Conservation (phyloP, 2,888 invertebrate genomes). For the Aquatica leii region DNA sequence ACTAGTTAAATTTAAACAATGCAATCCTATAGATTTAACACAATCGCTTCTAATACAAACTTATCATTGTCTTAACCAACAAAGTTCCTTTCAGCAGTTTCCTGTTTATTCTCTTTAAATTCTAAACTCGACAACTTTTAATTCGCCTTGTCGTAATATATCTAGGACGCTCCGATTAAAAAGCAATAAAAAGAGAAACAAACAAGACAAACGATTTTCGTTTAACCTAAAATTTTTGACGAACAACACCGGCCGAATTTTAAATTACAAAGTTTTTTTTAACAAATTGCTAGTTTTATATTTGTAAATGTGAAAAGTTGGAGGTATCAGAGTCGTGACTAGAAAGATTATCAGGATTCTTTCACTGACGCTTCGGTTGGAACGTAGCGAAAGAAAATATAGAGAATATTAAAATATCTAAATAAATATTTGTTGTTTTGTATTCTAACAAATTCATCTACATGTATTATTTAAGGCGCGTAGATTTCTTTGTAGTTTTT, state of each 20-base stretch:
- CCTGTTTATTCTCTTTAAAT: constrained; percentile 23
- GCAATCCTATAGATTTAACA: constrained; percentile 24
- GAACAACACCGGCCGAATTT: constrained; percentile 27
- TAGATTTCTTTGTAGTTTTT: too few species aligned
- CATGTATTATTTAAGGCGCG: too few species aligned
- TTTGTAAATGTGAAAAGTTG: constrained; percentile 50
- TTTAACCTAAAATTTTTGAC: constrained; percentile 23
- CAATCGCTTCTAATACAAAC: constrained; percentile 31
- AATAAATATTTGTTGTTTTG: constrained; percentile 20
- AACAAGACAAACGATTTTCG: not conserved
- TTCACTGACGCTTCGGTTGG: constrained; percentile 19
- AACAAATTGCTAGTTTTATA: constrained; percentile 47
- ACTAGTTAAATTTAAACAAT: constrained; percentile 33
- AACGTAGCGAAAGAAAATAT: constrained; percentile 11
- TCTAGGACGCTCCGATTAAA: too few species aligned
- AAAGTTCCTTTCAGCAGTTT: constrained; percentile 22
- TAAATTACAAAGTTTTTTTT: constrained; percentile 44
- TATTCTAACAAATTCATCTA: constrained; percentile 5
- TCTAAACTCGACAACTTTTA: constrained; percentile 21
- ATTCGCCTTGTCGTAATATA: constrained; percentile 2
- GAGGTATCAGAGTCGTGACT: constrained; percentile 44
- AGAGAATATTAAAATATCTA: constrained; percentile 18
- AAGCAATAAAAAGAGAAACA: not conserved
- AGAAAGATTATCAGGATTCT: constrained; percentile 40
- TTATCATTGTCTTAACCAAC: constrained; percentile 28